These are phyloP conservation scores for Drosophila prolongata DNA, from an alignment of 2,888 invertebrate species.

Conservation along the genomic window DNA sequence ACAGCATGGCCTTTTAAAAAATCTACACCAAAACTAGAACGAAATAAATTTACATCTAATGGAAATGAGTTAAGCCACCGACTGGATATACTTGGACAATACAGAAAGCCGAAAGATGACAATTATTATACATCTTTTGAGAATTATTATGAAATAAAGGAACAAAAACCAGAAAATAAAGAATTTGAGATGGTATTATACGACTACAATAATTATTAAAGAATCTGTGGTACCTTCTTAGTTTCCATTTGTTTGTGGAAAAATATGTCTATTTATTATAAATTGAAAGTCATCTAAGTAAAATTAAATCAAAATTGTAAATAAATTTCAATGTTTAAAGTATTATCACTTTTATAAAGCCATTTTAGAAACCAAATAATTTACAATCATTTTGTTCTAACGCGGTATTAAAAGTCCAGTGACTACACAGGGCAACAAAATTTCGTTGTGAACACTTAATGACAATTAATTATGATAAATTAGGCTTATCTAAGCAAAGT, in stretches of 20 bases:
- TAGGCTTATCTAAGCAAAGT: too few relatives aligned
- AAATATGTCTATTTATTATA: not conserved
- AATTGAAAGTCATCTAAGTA: not conserved
- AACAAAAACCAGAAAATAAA: constrained; percentile 9
- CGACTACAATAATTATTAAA: constrained; percentile 11
- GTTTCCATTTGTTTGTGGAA: not conserved
- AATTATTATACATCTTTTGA: not conserved
- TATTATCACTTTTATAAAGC: not conserved
- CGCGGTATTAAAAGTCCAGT: not conserved
- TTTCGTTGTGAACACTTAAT: too few relatives aligned
- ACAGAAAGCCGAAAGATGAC: not conserved
- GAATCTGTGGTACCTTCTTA: not conserved
- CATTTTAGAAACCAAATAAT: not conserved
- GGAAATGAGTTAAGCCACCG: constrained; percentile 1
- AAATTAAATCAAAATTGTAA: constrained; percentile 1
- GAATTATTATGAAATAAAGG: constrained; percentile 1
- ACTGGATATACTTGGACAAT: not conserved
- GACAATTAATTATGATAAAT: too few relatives aligned
- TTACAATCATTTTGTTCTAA: not conserved
- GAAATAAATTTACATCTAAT: not conserved
- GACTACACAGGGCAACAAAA: too few relatives aligned
- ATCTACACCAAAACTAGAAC: not conserved
- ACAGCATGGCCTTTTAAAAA: constrained; percentile 3
- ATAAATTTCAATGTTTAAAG: constrained; percentile 1
- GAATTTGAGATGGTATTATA: constrained; percentile 1